These are phyloP conservation scores for Daboia siamensis DNA, from an alignment of 2,113 vertebrate genomes.

Conservation along the genomic window DNA sequence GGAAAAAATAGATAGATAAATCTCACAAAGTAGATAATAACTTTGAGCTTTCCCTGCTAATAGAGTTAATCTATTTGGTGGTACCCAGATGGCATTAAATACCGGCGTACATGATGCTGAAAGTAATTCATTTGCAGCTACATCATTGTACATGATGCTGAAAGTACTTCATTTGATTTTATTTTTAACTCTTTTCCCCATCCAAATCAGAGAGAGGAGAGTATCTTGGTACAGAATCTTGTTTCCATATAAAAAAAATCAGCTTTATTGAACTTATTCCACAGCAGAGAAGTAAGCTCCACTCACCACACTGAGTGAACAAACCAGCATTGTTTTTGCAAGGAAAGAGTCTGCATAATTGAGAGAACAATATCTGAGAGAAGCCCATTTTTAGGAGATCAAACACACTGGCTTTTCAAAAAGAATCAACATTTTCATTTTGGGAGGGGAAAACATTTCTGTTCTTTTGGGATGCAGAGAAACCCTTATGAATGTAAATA, in stretches of 20 bases:
- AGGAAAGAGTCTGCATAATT: not conserved
- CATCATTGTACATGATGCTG: not conserved
- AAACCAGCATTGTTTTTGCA: not conserved
- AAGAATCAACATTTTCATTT: conserved; percentile 20
- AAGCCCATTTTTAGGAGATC: conserved; percentile 10
- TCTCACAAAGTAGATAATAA: not conserved
- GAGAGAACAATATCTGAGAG: conserved; percentile 9
- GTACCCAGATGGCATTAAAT: too few species aligned
- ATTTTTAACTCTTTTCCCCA: not conserved
- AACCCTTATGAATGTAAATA: conserved; percentile 34
- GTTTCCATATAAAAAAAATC: not conserved
- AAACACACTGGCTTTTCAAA: conserved; percentile 9
- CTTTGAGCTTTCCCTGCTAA: not conserved
- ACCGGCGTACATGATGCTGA: not conserved
- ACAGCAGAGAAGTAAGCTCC: not conserved
- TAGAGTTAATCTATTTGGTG: not conserved
- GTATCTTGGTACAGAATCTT: not conserved
- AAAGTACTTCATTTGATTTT: not conserved
- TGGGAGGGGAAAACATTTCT: not conserved
- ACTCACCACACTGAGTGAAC: not conserved
- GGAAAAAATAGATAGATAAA: not conserved
- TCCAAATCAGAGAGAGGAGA: not conserved
- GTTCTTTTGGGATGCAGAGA: conserved; percentile 21
- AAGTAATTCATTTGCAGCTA: not conserved
- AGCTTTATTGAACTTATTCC: not conserved